Evolutionary conservation across 2,797 vertebrate genomes (phyloP).

Genomic region (Glyptemys insculpta): DNA sequence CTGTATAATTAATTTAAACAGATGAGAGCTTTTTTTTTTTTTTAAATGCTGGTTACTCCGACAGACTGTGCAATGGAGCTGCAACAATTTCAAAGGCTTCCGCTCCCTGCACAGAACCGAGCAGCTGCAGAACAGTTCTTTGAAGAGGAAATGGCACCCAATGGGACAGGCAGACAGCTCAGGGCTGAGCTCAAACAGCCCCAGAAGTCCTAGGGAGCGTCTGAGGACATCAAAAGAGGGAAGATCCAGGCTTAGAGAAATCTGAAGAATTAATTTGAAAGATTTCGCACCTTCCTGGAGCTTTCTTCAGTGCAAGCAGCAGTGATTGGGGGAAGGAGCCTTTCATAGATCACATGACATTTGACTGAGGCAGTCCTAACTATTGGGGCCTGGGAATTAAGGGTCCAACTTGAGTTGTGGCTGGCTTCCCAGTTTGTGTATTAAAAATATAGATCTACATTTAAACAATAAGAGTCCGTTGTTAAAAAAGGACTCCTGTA

Average conservation of each 20-base stretch:
- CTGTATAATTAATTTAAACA: conserved; percentile 73
- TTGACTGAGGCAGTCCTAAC: conserved; percentile 3
- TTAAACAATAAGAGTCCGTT: not conserved
- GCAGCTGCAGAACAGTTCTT: conserved; percentile 74
- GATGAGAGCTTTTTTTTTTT: conserved; percentile 60
- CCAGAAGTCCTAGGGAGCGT: conserved; percentile 66
- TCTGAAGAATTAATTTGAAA: conserved; percentile 44
- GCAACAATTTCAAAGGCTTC: conserved; percentile 76
- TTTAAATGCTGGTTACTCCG: conserved; percentile 62
- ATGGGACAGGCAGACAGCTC: conserved; percentile 61
- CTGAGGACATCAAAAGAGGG: conserved; percentile 69
- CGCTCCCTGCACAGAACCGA: conserved; percentile 61
- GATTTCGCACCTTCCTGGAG: not conserved
- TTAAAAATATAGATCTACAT: not conserved
- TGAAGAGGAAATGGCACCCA: conserved; percentile 78
- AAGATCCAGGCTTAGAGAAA: conserved; percentile 56
- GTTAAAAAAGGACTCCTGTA: not conserved
- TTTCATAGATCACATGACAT: not conserved
- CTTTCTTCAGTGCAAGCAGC: conserved; percentile 64
- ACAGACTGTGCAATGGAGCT: conserved; percentile 48
- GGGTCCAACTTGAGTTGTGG: rapidly evolving
- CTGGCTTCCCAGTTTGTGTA: not conserved
- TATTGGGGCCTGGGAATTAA: not conserved
- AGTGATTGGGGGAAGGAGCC: conserved; percentile 18
- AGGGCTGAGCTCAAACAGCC: conserved; percentile 40